Evolutionary conservation across 2,113 vertebrate genomes (phyloP), one percentile per base, ranked within the genome.

Genomic region (Albula goreensis): DNA sequence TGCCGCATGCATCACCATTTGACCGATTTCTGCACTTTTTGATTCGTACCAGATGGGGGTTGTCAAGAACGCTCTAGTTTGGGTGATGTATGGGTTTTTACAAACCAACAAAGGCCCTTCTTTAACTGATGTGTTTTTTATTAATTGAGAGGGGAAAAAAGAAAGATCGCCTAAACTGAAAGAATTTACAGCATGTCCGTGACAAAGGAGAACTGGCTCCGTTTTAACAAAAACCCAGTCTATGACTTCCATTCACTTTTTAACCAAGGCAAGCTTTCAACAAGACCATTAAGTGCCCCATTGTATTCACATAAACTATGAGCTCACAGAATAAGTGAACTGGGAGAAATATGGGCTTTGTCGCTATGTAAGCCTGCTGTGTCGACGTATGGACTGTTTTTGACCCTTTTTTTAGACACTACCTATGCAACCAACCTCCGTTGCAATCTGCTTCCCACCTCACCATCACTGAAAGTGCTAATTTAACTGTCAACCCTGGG

Each of bases 31-130:
- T 94, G 93, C 93, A 93, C 95, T 92, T 79, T 90, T 83, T 93
- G 94, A 95, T 95, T 94, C 89, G 91, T 92, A 94, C 92, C 94
- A 95, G 94, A 95, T 95, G 94, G 93, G 88, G 92, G 88, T 92
- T 93, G 92, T 93, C 89, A 83, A 85, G 74, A 87, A 81, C 81
- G 91, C 87, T 93, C 93, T 91, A 90, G 92, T 94, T 94, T 89
- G 88, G 89, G 91, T 94, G 93, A 95, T 95, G 86, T 94, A 95
- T 94, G 92, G 91, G 92, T 92, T 89, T 91, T 87, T 84, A 88
- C 86, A 93, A 90, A 87, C 89, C 89, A 92, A 93, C 93, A 57
- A 86, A 92, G 88, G 89, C 83, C 88, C 92, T 91, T 90, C 90
- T 88, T 93, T 93, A 92, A 94, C 93, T 93, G 91, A 89, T 90